Percentiles rank a stretch among this genome's conserved stretches.
Evolutionary conservation across 2,888 invertebrate species (phyloP).

Genomic region (Monochamus alternatus): DNA sequence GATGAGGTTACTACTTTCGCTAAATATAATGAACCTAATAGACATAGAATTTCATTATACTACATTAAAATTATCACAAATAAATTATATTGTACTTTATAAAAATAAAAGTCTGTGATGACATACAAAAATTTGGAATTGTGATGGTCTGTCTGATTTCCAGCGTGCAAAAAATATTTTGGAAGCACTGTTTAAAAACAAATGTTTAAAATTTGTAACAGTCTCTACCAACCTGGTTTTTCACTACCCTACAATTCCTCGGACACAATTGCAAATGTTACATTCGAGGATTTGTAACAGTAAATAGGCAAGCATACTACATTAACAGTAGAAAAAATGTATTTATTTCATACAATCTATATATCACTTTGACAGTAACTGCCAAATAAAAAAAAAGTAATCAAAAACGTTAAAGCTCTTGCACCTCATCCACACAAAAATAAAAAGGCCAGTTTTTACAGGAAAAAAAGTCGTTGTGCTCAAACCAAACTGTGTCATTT

Average conservation of each 20-base stretch:
- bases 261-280: slow-evolving; percentile 35
- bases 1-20: too few species aligned
- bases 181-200: slow-evolving; percentile 28
- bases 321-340: slow-evolving; percentile 50
- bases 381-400: slow-evolving; percentile 33
- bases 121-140: background rate
- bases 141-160: too few species aligned
- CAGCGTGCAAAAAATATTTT: background rate
- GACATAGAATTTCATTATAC: background rate
- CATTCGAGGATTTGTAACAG: slow-evolving; percentile 40
- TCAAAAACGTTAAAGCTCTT: slow-evolving; percentile 48
- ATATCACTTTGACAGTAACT: slow-evolving; percentile 55
- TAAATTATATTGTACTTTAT: background rate
- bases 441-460: slow-evolving; percentile 46
- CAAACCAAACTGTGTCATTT: slow-evolving; percentile 43
- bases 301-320: slow-evolving; percentile 48
- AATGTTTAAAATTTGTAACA: slow-evolving; percentile 45
- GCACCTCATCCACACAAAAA: slow-evolving; percentile 40
- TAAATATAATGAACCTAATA: background rate
- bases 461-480: slow-evolving; percentile 50
- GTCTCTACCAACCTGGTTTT: slow-evolving; percentile 44
- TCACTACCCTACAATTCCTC: slow-evolving; percentile 39
- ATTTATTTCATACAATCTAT: slow-evolving; percentile 51
- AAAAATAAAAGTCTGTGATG: slow-evolving; percentile 3
- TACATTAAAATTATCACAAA: background rate